Conservation (phyloP, 2,888 invertebrate genomes). For the Mesopsocus fuscifrons region DNA sequence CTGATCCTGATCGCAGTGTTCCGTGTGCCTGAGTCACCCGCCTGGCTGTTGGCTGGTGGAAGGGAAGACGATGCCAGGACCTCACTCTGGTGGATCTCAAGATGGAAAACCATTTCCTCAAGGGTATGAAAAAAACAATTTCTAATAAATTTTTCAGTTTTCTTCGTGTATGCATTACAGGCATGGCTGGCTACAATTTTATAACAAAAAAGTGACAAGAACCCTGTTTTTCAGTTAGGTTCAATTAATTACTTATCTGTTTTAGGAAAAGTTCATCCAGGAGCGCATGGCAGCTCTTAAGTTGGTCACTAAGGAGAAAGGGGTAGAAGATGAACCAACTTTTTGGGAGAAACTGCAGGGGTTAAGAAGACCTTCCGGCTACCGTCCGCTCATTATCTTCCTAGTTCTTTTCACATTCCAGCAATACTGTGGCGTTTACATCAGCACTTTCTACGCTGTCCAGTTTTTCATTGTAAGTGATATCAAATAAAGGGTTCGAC, state of each 20-base stretch:
- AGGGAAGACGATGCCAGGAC: constrained; percentile 32
- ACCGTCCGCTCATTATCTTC: constrained; percentile 35
- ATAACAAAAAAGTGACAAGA: neutral
- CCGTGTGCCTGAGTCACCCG: constrained; percentile 35
- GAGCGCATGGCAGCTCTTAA: constrained; percentile 30
- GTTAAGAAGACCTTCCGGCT: constrained; percentile 34
- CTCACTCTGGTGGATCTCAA: constrained; percentile 26
- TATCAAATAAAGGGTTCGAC: too few relatives aligned
- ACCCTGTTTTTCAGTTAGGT: constrained; percentile 6
- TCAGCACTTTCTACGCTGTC: constrained; percentile 39
- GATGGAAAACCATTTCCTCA: constrained; percentile 23
- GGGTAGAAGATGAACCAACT: neutral
- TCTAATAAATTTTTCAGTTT: neutral
- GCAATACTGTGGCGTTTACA: constrained; percentile 39
- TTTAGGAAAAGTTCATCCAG: constrained; percentile 28
- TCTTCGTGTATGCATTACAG: neutral
- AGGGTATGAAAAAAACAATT: constrained; percentile 21
- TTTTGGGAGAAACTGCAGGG: constrained; percentile 23
- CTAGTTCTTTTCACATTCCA: constrained; percentile 35
- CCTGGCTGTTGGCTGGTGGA: constrained; percentile 36
- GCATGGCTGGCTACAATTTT: neutral
- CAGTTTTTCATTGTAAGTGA: constrained; percentile 33
- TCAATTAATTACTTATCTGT: constrained; percentile 1
- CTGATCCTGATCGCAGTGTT: constrained; percentile 22
- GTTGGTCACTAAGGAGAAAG: constrained; percentile 23